Evolutionary conservation across 2,888 invertebrate genomes (phyloP).

Genomic region (Hoplodrina ambigua): DNA sequence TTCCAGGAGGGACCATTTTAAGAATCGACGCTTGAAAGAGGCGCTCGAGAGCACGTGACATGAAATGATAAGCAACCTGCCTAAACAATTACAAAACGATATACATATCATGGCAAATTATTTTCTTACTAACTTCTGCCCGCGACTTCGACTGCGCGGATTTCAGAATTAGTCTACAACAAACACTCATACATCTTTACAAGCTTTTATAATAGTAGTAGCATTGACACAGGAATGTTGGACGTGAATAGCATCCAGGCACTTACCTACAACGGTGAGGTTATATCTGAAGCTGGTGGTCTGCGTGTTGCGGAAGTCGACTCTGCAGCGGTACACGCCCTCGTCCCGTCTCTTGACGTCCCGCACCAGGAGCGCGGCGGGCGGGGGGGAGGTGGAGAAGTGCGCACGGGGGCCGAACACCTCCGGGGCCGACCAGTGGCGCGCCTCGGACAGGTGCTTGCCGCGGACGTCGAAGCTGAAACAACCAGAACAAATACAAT

Average conservation of each 20-base stretch:
- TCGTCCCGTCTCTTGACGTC: slow-evolving; percentile 97
- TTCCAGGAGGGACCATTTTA: background rate
- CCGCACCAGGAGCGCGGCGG: slow-evolving; percentile 93
- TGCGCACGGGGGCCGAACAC: slow-evolving; percentile 96
- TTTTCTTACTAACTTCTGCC: background rate
- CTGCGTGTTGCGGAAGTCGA: slow-evolving; percentile 97
- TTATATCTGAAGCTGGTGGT: slow-evolving; percentile 97
- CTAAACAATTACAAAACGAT: background rate
- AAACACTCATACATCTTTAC: no score
- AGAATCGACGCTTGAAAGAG: background rate
- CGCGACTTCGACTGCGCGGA: no score
- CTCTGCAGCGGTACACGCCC: slow-evolving; percentile 96
- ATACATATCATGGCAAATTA: background rate
- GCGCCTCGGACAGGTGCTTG: slow-evolving; percentile 94
- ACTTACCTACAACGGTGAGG: slow-evolving; percentile 89
- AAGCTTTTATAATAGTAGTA: no score
- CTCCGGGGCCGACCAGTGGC: slow-evolving; percentile 96
- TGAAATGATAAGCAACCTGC: background rate
- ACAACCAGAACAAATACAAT: slow-evolving; percentile 69
- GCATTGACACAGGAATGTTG: no score
- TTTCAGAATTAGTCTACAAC: no score
- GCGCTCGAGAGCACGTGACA: slow-evolving; percentile 9
- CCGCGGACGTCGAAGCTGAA: slow-evolving; percentile 96
- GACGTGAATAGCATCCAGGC: no score
- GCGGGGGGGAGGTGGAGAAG: slow-evolving; percentile 94